Evolutionary conservation across 1,140 invertebrate species (phyloP).

Genomic region (Phocides pigmalion): DNA sequence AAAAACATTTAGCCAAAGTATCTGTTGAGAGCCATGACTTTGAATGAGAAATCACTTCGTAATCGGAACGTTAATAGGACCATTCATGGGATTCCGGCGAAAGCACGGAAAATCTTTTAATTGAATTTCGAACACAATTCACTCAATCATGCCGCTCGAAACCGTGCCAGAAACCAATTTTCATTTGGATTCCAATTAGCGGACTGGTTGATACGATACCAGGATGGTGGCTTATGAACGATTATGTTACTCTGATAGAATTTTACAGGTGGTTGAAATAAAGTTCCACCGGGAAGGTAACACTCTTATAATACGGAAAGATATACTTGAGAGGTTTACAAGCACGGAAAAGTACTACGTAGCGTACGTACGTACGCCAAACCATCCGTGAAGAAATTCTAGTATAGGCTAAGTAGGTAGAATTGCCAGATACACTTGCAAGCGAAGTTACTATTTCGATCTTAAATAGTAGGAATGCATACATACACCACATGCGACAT

Average conservation of each 20-base stretch:
- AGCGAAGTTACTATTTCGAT: too few relatives aligned
- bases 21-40: not conserved
- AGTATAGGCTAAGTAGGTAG: too few relatives aligned
- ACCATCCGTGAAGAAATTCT: too few relatives aligned
- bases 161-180: not conserved
- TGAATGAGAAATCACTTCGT: not conserved
- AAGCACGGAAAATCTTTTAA: constrained; percentile 8
- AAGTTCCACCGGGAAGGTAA: too few relatives aligned
- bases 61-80: constrained; percentile 4
- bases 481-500: too few relatives aligned
- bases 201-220: not conserved
- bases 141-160: not conserved
- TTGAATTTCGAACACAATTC: constrained; percentile 24
- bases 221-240: not conserved
- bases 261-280: too few relatives aligned
- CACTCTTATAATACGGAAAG: too few relatives aligned
- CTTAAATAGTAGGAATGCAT: too few relatives aligned
- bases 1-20: not conserved
- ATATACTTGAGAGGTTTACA: too few relatives aligned
- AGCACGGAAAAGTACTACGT: too few relatives aligned
- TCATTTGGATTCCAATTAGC: not conserved
- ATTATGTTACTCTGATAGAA: not conserved
- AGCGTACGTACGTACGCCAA: too few relatives aligned
- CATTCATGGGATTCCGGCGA: constrained; percentile 5
- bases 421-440: too few relatives aligned